Conservation (phyloP, 2,888 invertebrate genomes). For the Shargacucullia verbasci region DNA sequence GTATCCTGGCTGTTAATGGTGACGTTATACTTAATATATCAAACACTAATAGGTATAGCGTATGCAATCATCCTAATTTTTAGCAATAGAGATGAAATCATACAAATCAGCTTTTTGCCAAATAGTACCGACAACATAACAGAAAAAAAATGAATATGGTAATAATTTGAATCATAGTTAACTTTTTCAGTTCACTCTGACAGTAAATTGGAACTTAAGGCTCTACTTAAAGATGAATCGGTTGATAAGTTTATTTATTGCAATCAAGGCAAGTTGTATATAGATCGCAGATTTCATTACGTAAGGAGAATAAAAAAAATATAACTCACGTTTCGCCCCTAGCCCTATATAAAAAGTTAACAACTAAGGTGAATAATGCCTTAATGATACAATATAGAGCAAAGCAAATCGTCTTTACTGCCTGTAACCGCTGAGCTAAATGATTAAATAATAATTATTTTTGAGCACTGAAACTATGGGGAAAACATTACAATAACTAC, state of each 20-base stretch:
- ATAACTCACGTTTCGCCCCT: slow-evolving; percentile 17
- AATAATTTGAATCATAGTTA: too few relatives aligned
- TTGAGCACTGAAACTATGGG: slow-evolving; percentile 18
- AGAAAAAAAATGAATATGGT: too few relatives aligned
- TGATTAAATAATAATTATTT: slow-evolving; percentile 57
- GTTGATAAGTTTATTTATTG: neutral
- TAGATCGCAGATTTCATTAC: neutral
- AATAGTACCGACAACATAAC: too few relatives aligned
- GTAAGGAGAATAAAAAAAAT: slow-evolving; percentile 8
- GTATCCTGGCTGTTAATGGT: slow-evolving; percentile 33
- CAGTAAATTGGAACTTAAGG: too few relatives aligned
- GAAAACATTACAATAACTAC: slow-evolving; percentile 30
- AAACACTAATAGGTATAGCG: slow-evolving; percentile 21
- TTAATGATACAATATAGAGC: slow-evolving; percentile 47
- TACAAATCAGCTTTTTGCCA: neutral
- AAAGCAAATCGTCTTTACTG: slow-evolving; percentile 38
- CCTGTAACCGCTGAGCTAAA: slow-evolving; percentile 41
- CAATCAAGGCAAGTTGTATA: slow-evolving; percentile 3
- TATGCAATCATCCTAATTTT: slow-evolving; percentile 28
- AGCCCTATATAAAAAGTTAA: slow-evolving; percentile 26
- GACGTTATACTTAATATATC: slow-evolving; percentile 29
- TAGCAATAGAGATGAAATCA: slow-evolving; percentile 21
- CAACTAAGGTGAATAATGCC: slow-evolving; percentile 39
- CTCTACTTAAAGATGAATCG: too few relatives aligned
- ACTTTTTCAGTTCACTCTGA: too few relatives aligned